Percentiles rank a stretch among this genome's conserved stretches.
phyloP scores from a whole-genome alignment of 2,888 invertebrate genomes.

The Idaea dimidiata region DNA sequence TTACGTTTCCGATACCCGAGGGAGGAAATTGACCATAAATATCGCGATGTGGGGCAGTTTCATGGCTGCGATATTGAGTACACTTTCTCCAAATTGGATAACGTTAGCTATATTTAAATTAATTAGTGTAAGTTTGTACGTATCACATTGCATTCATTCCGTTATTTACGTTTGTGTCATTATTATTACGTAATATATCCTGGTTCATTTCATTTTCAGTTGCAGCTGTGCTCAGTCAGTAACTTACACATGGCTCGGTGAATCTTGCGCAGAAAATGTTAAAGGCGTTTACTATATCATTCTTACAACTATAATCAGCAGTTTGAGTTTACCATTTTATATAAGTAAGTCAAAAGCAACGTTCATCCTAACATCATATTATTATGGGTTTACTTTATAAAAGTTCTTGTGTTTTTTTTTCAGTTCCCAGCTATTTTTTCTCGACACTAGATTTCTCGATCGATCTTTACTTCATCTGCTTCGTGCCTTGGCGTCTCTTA shows the following conservation, averaged over 20 bases:
- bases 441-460: constrained; percentile 32
- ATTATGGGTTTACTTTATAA: not conserved
- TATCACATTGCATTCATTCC: not conserved
- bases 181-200: not conserved
- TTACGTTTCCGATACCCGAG: constrained; percentile 23
- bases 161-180: not conserved
- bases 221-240: constrained; percentile 54
- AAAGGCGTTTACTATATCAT: constrained; percentile 40
- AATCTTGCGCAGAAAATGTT: constrained; percentile 47
- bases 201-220: constrained; percentile 7
- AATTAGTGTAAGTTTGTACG: constrained; percentile 25
- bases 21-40: constrained; percentile 19
- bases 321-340: not conserved
- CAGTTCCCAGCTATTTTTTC: constrained; percentile 37
- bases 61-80: constrained; percentile 12
- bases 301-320: constrained; percentile 23
- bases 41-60: constrained; percentile 24
- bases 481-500: constrained; percentile 51
- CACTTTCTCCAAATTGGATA: constrained; percentile 30
- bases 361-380: not conserved
- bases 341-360: constrained; percentile 1
- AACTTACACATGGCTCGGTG: constrained; percentile 69
- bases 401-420: not conserved
- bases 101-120: constrained; percentile 21
- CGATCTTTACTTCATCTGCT: constrained; percentile 36